A percentile compares a stretch with the other conserved stretches of the same genome.
These are phyloP conservation scores for Sipha maydis DNA, from an alignment of 2,888 invertebrate genomes.

Conservation along the genomic window DNA sequence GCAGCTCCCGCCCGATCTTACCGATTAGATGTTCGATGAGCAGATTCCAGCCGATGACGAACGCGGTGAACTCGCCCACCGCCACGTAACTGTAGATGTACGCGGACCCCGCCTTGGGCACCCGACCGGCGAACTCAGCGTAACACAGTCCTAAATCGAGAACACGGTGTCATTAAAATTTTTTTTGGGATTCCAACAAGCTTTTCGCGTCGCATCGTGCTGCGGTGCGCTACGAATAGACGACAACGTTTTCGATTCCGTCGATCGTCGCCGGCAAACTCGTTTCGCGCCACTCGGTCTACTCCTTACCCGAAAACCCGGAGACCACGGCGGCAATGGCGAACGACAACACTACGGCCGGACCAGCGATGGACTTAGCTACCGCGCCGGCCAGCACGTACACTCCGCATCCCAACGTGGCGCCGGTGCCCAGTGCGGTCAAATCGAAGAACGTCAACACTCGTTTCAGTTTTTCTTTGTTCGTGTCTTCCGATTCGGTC, in stretches of 20 bases:
- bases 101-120: constrained; percentile 86
- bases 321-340: constrained; percentile 92
- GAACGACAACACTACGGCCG: constrained; percentile 90
- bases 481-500: constrained; percentile 65
- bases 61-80: constrained; percentile 85
- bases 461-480: constrained; percentile 70
- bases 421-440: constrained; percentile 86
- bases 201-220: too few relatives aligned
- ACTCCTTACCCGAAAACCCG: constrained; percentile 82
- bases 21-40: constrained; percentile 89
- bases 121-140: constrained; percentile 83
- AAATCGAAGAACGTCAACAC: constrained; percentile 85
- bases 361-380: constrained; percentile 87
- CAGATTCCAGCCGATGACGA: constrained; percentile 94
- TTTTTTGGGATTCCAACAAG: too few relatives aligned
- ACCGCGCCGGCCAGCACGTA: constrained; percentile 93
- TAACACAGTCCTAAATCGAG: constrained; percentile 76
- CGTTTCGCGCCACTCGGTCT: too few relatives aligned
- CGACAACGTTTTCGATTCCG: too few relatives aligned
- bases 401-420: constrained; percentile 91
- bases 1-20: too few relatives aligned
- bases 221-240: too few relatives aligned
- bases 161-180: too few relatives aligned
- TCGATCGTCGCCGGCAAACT: too few relatives aligned
- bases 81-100: constrained; percentile 86